Percentiles rank a stretch among this genome's conserved stretches.
Evolutionary conservation across 2,888 invertebrate genomes (phyloP).

Genomic region (Callinectes sapidus): DNA sequence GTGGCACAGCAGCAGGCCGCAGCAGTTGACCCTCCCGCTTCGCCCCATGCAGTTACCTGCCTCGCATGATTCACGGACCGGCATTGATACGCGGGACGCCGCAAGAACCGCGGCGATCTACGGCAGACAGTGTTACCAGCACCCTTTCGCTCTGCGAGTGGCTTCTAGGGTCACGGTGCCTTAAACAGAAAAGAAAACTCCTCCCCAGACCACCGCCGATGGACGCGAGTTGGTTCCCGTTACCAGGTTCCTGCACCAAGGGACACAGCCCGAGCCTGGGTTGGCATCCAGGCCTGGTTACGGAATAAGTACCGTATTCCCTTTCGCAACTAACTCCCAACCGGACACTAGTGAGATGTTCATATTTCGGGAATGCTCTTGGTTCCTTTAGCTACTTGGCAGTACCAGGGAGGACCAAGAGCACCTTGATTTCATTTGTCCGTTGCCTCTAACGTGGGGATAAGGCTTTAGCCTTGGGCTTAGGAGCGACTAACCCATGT

Average conservation of each 20-base stretch:
- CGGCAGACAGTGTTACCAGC: slow-evolving; percentile 28
- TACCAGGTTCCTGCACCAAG: slow-evolving; percentile 34
- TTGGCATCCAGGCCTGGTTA: too few relatives aligned
- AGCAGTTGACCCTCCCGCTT: not conserved
- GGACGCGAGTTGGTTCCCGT: slow-evolving; percentile 34
- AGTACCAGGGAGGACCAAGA: too few relatives aligned
- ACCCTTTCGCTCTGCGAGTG: slow-evolving; percentile 37
- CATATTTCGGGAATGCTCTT: too few relatives aligned
- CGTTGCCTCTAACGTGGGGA: too few relatives aligned
- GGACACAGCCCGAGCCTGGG: not conserved
- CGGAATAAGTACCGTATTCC: too few relatives aligned
- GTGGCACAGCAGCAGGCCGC: too few relatives aligned
- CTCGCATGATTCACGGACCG: slow-evolving; percentile 36
- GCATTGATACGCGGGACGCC: slow-evolving; percentile 31
- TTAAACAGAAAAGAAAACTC: slow-evolving; percentile 35
- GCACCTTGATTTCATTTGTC: too few relatives aligned
- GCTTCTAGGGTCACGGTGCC: slow-evolving; percentile 34
- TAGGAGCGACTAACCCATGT: too few relatives aligned
- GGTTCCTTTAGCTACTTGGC: too few relatives aligned
- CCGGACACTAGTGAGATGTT: too few relatives aligned
- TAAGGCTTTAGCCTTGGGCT: too few relatives aligned
- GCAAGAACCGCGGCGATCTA: slow-evolving; percentile 33
- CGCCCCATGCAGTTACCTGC: slow-evolving; percentile 36
- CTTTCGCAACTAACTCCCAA: too few relatives aligned
- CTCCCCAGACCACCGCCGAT: slow-evolving; percentile 31